Percentiles rank a stretch among this genome's conserved stretches.
Conservation (phyloP, 1,140 invertebrate genomes). For the Dendroctonus ponderosae region DNA sequence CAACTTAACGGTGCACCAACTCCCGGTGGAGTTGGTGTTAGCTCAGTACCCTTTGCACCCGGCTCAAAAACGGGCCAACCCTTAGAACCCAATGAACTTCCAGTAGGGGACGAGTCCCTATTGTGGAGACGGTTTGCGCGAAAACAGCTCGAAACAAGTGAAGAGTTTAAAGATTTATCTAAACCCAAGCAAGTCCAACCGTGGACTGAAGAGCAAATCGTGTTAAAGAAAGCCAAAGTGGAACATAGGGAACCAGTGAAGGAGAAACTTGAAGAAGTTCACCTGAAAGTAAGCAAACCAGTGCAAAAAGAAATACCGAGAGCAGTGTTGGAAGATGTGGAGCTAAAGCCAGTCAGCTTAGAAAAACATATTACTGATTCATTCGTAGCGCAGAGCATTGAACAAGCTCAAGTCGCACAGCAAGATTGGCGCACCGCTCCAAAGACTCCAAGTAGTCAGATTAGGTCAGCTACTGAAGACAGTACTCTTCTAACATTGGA, state of each 20-base stretch:
- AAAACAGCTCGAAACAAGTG: slow-evolving; percentile 12
- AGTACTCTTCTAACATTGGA: too few species aligned
- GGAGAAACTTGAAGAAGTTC: slow-evolving; percentile 43
- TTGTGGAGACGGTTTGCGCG: slow-evolving; percentile 52
- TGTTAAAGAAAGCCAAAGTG: slow-evolving; percentile 50
- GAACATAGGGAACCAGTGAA: slow-evolving; percentile 49
- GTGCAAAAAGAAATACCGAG: slow-evolving; percentile 48
- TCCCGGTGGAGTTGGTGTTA: slow-evolving; percentile 28
- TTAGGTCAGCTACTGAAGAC: too few species aligned
- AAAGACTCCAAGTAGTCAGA: too few species aligned
- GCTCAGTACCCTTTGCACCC: slow-evolving; percentile 17
- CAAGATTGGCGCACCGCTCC: too few species aligned
- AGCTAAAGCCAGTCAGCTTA: slow-evolving; percentile 33
- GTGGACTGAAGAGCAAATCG: slow-evolving; percentile 53
- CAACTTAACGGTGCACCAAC: slow-evolving; percentile 1
- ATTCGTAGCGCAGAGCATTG: too few species aligned
- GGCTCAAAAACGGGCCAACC: slow-evolving; percentile 40
- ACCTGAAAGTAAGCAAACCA: slow-evolving; percentile 37
- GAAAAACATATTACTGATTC: background rate
- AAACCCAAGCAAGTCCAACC: slow-evolving; percentile 39
- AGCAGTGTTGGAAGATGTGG: slow-evolving; percentile 40
- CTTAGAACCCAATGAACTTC: slow-evolving; percentile 51
- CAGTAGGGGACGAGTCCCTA: slow-evolving; percentile 55
- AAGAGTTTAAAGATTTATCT: slow-evolving; percentile 10
- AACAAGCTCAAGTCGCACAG: too few species aligned